phyloP scores from a whole-genome alignment of 2,113 vertebrate species.

The Anser cygnoides region DNA sequence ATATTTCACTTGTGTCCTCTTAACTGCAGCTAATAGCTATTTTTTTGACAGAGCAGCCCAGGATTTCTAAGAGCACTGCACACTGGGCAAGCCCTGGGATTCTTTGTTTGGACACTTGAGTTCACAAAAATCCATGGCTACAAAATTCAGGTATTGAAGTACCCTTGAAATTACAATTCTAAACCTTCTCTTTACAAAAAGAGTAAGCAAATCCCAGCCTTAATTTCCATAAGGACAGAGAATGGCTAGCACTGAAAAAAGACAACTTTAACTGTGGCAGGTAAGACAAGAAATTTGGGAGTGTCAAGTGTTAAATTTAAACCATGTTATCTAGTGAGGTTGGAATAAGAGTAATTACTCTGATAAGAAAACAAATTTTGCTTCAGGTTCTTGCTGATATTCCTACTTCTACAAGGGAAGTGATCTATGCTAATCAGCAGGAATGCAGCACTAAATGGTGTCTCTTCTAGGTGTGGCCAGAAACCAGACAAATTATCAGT shows the following conservation, averaged over 20 bases:
- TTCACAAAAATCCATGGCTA: background rate
- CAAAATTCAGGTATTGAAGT: background rate
- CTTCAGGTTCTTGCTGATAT: background rate
- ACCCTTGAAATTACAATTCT: background rate
- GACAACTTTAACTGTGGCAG: background rate
- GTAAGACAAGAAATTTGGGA: background rate
- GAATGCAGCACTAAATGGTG: background rate
- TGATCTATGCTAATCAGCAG: background rate
- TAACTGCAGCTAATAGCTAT: background rate
- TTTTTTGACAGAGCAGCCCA: background rate
- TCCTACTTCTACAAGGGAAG: background rate
- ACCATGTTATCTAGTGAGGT: background rate
- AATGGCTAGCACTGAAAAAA: background rate
- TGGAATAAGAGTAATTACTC: background rate
- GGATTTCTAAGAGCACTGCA: background rate
- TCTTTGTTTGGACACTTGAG: background rate
- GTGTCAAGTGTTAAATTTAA: background rate
- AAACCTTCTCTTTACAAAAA: background rate
- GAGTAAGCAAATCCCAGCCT: background rate
- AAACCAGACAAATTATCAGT: background rate
- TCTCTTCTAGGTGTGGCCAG: background rate
- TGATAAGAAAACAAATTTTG: background rate
- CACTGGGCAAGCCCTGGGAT: background rate
- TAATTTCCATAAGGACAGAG: background rate
- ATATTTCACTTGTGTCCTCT: background rate